Evolutionary conservation across 2,113 vertebrate species (phyloP), one percentile per base, ranked within the genome.

Genomic region (Podilymbus podiceps): DNA sequence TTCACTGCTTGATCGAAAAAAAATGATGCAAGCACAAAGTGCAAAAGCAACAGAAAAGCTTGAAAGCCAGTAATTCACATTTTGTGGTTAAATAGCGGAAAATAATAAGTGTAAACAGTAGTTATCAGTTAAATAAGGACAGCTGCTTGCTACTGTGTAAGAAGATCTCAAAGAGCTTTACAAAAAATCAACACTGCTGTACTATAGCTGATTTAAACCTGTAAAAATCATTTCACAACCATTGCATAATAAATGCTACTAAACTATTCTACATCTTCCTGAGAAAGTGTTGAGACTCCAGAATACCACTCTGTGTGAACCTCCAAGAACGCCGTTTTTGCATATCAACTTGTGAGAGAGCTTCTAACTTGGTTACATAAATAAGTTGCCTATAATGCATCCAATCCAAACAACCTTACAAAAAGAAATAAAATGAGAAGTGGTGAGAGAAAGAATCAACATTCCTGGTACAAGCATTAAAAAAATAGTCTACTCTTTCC

Each of bases 401-500:
- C 20, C 73, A 67, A 33, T 66, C 21, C 60, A 81, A 53, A 15
- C 7, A n/a, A 60, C 23, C 15, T 92, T 44, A 81, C 31, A 52
- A 68, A 81, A 79, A 67, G 25, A 89, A 96, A 79, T 52, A 82
- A 95, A 94, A 85, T 56, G 91, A 23, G 27, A 95, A 89, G 87
- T 82, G 73, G n/a, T 35, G 72, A 95, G 71, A 91, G 71, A 94
- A 95, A 82, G 69, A 87, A 63, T 89, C 77, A 94, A 82, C 74
- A 62, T 67, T 79, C 31, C 38, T 76, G 49, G 27, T 88, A 76
- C 52, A 73, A 85, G 62, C 14, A 88, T 38, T 94, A 69, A 73
- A 89, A 92, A 89, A 89, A 77, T 56, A 53, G 50, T 67, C 56
- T 89, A n/a, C 69, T 89, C 30, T 79, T 93, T 85, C 31, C 62